These are phyloP conservation scores for Stichopus chloronotus DNA, from an alignment of 35 echinoderm and acorn worm species.

Conservation along the genomic window DNA sequence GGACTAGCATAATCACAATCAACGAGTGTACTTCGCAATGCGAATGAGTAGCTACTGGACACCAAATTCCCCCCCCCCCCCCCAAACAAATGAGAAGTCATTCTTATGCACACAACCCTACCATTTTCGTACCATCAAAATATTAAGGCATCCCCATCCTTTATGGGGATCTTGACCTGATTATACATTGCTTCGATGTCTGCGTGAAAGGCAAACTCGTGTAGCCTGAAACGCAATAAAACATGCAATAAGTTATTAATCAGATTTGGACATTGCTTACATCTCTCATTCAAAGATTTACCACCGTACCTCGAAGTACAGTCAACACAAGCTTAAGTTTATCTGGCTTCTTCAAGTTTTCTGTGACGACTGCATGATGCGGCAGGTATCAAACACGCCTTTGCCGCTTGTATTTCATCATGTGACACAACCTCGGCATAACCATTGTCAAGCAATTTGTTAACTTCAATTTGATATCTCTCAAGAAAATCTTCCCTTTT, in stretches of 20 bases:
- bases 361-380: constrained; percentile 37
- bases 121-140: not conserved
- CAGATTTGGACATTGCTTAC: constrained; percentile 23
- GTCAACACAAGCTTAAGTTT: constrained; percentile 47
- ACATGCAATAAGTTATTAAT: constrained; percentile 24
- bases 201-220: constrained; percentile 12
- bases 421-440: constrained; percentile 21
- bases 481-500: constrained; percentile 18
- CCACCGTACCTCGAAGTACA: constrained; percentile 49
- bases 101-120: constrained; percentile 30
- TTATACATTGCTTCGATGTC: constrained; percentile 25
- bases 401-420: constrained; percentile 18
- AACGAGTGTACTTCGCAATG: constrained; percentile 42
- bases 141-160: constrained; percentile 21
- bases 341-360: constrained; percentile 46
- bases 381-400: constrained; percentile 52
- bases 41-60: constrained; percentile 57
- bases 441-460: constrained; percentile 22
- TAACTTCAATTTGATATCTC: constrained; percentile 3
- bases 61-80: constrained; percentile 70
- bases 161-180: constrained; percentile 20
- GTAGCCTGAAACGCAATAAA: constrained; percentile 6
- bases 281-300: constrained; percentile 48
- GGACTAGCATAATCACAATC: constrained; percentile 35
- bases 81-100: constrained; percentile 68